Evolutionary conservation across 1,140 invertebrate species (phyloP).

Genomic region (Pseudomyrmex gracilis): DNA sequence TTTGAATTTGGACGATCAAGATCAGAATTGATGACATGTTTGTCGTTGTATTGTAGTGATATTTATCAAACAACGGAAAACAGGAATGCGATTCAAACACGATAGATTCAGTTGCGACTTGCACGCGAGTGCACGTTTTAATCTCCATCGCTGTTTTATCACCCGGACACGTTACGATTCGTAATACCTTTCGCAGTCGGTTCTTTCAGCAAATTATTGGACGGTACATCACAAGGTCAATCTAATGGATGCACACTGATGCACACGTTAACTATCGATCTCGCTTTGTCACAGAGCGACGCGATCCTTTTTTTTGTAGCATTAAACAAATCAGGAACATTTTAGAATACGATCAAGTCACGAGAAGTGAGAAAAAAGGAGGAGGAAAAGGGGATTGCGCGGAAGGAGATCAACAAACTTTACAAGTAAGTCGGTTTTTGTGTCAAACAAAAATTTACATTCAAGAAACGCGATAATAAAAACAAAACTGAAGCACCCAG

Average conservation of each 20-base stretch:
- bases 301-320: background rate
- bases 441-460: no score
- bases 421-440: no score
- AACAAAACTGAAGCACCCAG: background rate
- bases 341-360: background rate
- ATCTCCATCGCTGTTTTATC: conserved; percentile 13
- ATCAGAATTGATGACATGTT: no score
- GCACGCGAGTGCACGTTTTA: background rate
- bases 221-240: conserved; percentile 75
- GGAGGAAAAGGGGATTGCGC: no score
- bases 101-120: no score
- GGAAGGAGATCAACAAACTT: background rate
- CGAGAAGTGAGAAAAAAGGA: background rate
- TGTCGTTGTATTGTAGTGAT: no score
- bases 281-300: background rate
- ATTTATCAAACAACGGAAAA: no score
- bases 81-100: no score
- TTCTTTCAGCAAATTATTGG: conserved; percentile 69
- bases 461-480: background rate
- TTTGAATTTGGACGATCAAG: no score
- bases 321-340: background rate
- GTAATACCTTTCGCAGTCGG: conserved; percentile 60
- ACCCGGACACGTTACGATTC: conserved; percentile 69
- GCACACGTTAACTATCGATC: conserved; percentile 6
- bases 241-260: conserved; percentile 63